These are phyloP conservation scores for Cheumatopsyche charites DNA, from an alignment of 1,140 invertebrate genomes.

Conservation along the genomic window DNA sequence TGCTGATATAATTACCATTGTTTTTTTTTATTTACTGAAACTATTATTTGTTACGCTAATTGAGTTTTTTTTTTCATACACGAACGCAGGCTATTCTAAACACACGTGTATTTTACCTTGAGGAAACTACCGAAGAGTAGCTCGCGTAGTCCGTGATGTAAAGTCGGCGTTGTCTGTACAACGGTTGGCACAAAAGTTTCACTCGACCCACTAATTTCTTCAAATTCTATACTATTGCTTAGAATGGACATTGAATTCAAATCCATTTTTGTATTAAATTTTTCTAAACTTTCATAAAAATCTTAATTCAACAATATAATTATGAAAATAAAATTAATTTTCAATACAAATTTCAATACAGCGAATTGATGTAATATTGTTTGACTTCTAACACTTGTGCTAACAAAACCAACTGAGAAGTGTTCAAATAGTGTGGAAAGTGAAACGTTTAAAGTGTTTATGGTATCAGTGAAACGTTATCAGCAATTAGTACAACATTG, in stretches of 20 bases:
- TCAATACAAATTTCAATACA: no score
- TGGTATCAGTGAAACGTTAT: neutral
- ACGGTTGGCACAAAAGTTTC: neutral
- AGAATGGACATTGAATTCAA: conserved; percentile 6
- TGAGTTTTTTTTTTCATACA: no score
- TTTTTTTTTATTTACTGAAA: no score
- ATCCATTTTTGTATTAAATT: neutral
- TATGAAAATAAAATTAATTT: neutral
- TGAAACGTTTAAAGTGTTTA: neutral
- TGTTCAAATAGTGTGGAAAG: neutral
- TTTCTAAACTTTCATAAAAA: neutral
- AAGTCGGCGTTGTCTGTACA: conserved; percentile 7
- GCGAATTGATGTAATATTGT: no score
- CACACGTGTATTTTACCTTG: conserved; percentile 13
- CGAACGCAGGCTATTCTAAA: neutral
- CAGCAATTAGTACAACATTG: no score
- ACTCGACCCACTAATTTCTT: neutral
- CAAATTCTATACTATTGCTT: neutral
- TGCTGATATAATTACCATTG: no score
- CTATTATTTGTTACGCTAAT: no score
- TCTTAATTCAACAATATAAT: neutral
- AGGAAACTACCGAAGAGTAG: conserved; percentile 24
- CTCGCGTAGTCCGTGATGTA: conserved; percentile 21
- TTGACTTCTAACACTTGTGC: neutral
- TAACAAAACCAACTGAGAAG: neutral